A percentile compares a stretch with the other conserved stretches of the same genome.
These are phyloP conservation scores for Pammene aurita DNA, from an alignment of 2,888 invertebrate genomes.

Conservation along the genomic window DNA sequence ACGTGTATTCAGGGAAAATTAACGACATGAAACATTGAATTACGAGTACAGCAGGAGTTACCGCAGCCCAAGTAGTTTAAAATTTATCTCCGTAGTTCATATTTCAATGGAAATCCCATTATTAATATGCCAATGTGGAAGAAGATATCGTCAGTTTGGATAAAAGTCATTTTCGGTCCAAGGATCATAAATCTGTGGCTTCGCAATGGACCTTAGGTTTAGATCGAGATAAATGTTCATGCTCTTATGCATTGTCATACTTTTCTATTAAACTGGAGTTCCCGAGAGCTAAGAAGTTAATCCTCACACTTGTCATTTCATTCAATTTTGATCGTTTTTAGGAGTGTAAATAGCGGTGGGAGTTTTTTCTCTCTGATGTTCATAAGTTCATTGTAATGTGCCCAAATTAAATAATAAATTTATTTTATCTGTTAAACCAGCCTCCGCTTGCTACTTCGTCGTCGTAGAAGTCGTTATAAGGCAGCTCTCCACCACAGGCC, in stretches of 20 bases:
- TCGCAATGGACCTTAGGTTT: conserved; percentile 25
- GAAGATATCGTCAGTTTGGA: conserved; percentile 33
- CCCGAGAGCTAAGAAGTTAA: no score
- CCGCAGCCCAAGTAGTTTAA: conserved; percentile 17
- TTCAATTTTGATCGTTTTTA: no score
- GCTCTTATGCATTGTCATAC: conserved; percentile 7
- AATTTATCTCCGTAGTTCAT: conserved; percentile 21
- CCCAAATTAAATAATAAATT: no score
- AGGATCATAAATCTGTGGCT: conserved; percentile 36
- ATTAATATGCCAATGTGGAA: conserved; percentile 22
- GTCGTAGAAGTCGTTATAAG: no score
- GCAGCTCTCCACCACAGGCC: no score
- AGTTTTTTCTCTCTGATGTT: no score
- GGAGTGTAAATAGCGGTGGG: no score
- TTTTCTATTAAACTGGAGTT: background rate
- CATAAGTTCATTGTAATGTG: no score
- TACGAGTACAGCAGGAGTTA: background rate
- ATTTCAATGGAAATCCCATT: conserved; percentile 39
- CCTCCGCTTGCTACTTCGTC: no score
- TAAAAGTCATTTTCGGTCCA: conserved; percentile 40
- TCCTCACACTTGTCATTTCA: no score
- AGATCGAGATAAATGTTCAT: conserved; percentile 32
- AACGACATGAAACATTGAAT: background rate
- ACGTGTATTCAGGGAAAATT: background rate
- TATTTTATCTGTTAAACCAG: no score